These are phyloP conservation scores for Dufourea novaeangliae DNA, from an alignment of 1,140 invertebrate genomes.

Conservation along the genomic window DNA sequence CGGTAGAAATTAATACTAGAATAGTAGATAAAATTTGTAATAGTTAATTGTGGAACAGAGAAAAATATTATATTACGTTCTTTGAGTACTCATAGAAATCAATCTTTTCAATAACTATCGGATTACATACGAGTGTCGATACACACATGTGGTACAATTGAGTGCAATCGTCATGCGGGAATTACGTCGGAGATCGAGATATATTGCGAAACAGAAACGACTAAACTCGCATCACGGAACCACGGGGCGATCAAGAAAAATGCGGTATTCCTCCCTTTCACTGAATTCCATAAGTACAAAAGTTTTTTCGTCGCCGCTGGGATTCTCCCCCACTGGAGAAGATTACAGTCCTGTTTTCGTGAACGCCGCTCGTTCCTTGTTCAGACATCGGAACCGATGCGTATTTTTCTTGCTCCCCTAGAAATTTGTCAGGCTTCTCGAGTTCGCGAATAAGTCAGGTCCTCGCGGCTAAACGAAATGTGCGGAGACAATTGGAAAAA, in stretches of 20 bases:
- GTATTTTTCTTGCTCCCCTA: constrained; percentile 61
- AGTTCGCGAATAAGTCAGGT: constrained; percentile 40
- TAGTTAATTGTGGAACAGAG: too few relatives aligned
- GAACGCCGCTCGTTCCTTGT: constrained; percentile 35
- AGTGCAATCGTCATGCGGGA: too few relatives aligned
- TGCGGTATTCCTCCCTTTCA: constrained; percentile 29
- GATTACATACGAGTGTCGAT: too few relatives aligned
- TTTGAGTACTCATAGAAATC: too few relatives aligned
- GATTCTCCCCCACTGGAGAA: constrained; percentile 51
- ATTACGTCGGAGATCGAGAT: neutral
- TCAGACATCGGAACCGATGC: constrained; percentile 60
- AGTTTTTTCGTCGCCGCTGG: constrained; percentile 42
- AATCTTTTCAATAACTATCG: too few relatives aligned
- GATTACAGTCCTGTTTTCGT: constrained; percentile 62
- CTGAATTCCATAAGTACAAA: constrained; percentile 43
- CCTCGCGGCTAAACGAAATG: neutral
- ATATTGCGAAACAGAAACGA: neutral
- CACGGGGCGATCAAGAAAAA: constrained; percentile 30
- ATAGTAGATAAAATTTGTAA: too few relatives aligned
- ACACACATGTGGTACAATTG: too few relatives aligned
- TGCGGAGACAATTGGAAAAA: neutral
- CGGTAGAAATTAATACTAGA: too few relatives aligned
- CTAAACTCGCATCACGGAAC: neutral
- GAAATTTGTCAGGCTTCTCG: constrained; percentile 54
- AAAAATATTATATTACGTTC: too few relatives aligned